A percentile compares a stretch with the other conserved stretches of the same genome.
These are phyloP conservation scores for Chondrosia reniformis DNA, from an alignment of 37 sponge, comb jelly and placozoan genomes.

Conservation along the genomic window DNA sequence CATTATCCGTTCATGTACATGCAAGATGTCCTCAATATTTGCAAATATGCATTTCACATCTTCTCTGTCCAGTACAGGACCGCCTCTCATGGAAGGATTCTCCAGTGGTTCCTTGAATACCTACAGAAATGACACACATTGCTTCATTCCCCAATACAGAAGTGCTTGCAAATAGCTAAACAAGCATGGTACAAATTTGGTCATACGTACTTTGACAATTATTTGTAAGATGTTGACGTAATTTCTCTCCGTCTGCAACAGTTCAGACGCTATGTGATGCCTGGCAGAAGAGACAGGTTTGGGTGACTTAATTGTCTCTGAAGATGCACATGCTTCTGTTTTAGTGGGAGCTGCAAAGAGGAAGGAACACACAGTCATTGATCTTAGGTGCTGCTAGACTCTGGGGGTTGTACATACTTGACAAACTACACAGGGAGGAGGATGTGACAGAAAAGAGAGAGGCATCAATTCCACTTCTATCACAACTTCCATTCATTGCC, in stretches of 20 bases:
- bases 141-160: neutral
- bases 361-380: neutral
- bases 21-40: slow-evolving; percentile 76
- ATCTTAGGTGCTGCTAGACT: neutral
- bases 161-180: neutral
- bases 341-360: slow-evolving; percentile 10
- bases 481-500: slow-evolving; percentile 22
- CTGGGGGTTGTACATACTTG: too few species aligned
- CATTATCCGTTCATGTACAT: slow-evolving; percentile 66
- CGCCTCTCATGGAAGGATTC: slow-evolving; percentile 58
- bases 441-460: slow-evolving; percentile 68
- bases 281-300: slow-evolving; percentile 54
- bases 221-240: slow-evolving; percentile 75
- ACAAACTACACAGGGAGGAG: neutral
- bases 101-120: slow-evolving; percentile 85
- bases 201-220: slow-evolving; percentile 56
- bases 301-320: neutral
- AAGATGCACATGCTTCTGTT: slow-evolving; percentile 7
- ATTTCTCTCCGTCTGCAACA: slow-evolving; percentile 90
- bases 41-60: slow-evolving; percentile 87
- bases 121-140: slow-evolving; percentile 20
- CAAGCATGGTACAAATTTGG: neutral
- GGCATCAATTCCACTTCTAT: slow-evolving; percentile 60
- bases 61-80: slow-evolving; percentile 67
- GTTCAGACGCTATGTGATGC: slow-evolving; percentile 75